Evolutionary conservation across 2,888 invertebrate genomes (phyloP).

Genomic region (Zaprionus obscuricornis): DNA sequence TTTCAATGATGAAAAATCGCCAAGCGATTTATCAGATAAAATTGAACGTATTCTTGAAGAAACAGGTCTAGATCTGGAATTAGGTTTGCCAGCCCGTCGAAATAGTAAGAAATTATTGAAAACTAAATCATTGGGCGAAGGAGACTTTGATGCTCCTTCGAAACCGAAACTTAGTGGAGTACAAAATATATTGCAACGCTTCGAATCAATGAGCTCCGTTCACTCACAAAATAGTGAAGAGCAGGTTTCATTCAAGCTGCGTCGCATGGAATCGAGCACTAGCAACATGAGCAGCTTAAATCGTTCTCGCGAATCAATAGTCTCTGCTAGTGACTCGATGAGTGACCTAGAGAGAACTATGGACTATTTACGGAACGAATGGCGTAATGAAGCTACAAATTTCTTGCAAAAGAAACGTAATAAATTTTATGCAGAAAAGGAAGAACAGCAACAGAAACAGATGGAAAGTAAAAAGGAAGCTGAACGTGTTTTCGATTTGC

Average conservation of each 20-base stretch:
- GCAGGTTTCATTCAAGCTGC: conserved; percentile 65
- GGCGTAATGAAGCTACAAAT: conserved; percentile 81
- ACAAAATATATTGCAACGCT: conserved; percentile 79
- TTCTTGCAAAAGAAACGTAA: conserved; percentile 82
- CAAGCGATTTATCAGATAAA: conserved; percentile 82
- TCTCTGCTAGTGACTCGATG: conserved; percentile 72
- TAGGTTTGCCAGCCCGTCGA: conserved; percentile 64
- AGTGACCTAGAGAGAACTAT: conserved; percentile 82
- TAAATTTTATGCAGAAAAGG: conserved; percentile 73
- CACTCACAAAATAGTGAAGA: conserved; percentile 71
- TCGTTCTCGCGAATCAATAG: conserved; percentile 77
- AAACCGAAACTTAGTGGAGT: conserved; percentile 63
- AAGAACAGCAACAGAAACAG: conserved; percentile 45
- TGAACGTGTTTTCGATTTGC: conserved; percentile 46
- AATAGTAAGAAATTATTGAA: conserved; percentile 73
- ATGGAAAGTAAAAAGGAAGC: conserved; percentile 20
- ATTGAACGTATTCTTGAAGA: conserved; percentile 81
- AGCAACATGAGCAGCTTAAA: conserved; percentile 78
- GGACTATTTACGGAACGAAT: conserved; percentile 81
- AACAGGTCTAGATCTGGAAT: conserved; percentile 78
- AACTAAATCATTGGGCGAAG: conserved; percentile 79
- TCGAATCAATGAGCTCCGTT: conserved; percentile 80
- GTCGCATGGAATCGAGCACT: conserved; percentile 79
- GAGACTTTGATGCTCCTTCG: conserved; percentile 64
- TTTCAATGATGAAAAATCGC: conserved; percentile 82